Evolutionary conservation across 2,888 invertebrate species (phyloP).

Genomic region (Drepanosiphum platanoidis): DNA sequence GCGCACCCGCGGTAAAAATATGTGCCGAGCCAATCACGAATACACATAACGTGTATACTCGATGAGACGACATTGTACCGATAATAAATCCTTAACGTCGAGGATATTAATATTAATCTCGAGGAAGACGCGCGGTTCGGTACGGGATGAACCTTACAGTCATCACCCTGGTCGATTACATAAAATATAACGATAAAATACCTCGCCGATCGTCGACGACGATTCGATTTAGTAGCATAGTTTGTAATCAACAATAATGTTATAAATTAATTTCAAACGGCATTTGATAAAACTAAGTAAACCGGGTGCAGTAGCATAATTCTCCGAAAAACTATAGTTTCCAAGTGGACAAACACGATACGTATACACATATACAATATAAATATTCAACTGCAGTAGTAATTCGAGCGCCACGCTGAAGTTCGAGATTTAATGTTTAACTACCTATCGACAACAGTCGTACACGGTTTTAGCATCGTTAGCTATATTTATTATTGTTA

Average conservation of each 20-base stretch:
- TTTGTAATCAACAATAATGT: neutral
- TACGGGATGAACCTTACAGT: neutral
- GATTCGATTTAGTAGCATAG: neutral
- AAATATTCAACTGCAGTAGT: neutral
- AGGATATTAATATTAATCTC: neutral
- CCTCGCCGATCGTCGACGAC: neutral
- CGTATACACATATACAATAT: neutral
- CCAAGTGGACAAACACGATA: neutral
- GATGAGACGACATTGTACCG: neutral
- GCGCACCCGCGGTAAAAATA: slow-evolving; percentile 1
- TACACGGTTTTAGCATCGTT: neutral
- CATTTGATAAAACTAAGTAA: neutral
- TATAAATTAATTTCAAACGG: no score
- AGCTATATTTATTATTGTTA: neutral
- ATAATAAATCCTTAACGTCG: neutral
- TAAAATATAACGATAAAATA: neutral
- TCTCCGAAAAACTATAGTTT: neutral
- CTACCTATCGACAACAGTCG: neutral
- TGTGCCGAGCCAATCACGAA: slow-evolving; percentile 3
- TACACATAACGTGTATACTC: neutral
- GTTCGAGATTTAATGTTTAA: neutral
- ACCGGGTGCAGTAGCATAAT: neutral
- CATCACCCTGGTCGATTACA: neutral
- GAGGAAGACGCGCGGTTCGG: neutral
- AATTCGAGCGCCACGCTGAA: neutral